phyloP scores from a whole-genome alignment of 2,888 invertebrate genomes.

The Agonopterix arenella region DNA sequence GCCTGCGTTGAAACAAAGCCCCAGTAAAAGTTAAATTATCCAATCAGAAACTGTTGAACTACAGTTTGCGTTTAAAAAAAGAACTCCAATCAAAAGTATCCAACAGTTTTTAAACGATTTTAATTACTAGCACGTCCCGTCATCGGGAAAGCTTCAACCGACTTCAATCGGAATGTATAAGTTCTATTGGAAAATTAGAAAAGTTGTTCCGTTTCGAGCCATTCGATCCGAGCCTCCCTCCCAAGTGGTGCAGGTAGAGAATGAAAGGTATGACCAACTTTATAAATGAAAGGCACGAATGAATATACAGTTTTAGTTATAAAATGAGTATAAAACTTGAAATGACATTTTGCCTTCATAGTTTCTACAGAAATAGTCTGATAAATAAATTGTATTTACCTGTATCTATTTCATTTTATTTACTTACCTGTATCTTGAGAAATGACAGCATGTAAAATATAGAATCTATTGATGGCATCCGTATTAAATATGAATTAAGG shows the following conservation, averaged over 20 bases:
- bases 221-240: not conserved
- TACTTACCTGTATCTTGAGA: too few species aligned
- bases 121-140: conserved; percentile 13
- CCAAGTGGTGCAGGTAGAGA: conserved; percentile 10
- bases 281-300: conserved; percentile 38
- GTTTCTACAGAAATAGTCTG: too few species aligned
- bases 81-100: conserved; percentile 2
- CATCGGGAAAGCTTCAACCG: not conserved
- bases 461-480: too few species aligned
- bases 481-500: too few species aligned
- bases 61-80: too few species aligned
- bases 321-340: too few species aligned
- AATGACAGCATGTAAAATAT: too few species aligned
- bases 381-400: too few species aligned
- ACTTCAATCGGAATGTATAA: conserved; percentile 45
- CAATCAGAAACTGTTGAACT: too few species aligned
- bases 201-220: conserved; percentile 33
- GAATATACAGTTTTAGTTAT: conserved; percentile 13
- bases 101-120: conserved; percentile 9
- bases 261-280: conserved; percentile 53
- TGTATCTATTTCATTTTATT: too few species aligned
- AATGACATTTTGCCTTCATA: too few species aligned
- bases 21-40: not conserved
- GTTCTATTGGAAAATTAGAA: conserved; percentile 67
- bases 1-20: not conserved